Evolutionary conservation across 2,113 vertebrate species (phyloP).

Genomic region (Brienomyrus longianalis): DNA sequence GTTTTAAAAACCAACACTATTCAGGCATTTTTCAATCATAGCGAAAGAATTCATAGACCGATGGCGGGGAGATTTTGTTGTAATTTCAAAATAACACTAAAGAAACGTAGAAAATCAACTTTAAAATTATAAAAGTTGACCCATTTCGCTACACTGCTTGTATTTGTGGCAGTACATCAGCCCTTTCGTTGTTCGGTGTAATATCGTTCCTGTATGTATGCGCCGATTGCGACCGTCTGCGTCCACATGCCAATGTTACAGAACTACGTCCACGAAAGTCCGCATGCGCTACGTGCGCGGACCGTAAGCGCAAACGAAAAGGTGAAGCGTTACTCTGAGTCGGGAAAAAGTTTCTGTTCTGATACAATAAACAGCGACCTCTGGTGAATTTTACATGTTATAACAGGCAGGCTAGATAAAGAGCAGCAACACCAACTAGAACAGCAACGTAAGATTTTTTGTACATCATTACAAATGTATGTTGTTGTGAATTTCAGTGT

Average conservation of each 20-base stretch:
- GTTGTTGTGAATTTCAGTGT: not conserved
- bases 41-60: too few relatives aligned
- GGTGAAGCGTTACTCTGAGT: not conserved
- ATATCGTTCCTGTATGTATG: not conserved
- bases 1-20: too few relatives aligned
- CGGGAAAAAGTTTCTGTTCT: not conserved
- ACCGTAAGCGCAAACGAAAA: too few relatives aligned
- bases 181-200: not conserved
- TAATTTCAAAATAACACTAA: too few relatives aligned
- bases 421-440: not conserved
- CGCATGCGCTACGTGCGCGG: too few relatives aligned
- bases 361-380: not conserved
- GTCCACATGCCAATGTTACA: not conserved
- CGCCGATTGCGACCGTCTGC: not conserved
- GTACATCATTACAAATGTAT: not conserved
- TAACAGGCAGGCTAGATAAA: not conserved
- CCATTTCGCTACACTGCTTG: not conserved
- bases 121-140: not conserved
- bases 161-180: not conserved
- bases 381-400: not conserved
- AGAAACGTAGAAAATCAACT: not conserved
- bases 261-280: too few relatives aligned
- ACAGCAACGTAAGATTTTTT: not conserved
- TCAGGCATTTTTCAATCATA: too few relatives aligned
- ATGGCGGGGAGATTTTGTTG: too few relatives aligned